These are phyloP conservation scores for Drosophila pruinosa DNA, from an alignment of 1,140 invertebrate species.

Conservation along the genomic window DNA sequence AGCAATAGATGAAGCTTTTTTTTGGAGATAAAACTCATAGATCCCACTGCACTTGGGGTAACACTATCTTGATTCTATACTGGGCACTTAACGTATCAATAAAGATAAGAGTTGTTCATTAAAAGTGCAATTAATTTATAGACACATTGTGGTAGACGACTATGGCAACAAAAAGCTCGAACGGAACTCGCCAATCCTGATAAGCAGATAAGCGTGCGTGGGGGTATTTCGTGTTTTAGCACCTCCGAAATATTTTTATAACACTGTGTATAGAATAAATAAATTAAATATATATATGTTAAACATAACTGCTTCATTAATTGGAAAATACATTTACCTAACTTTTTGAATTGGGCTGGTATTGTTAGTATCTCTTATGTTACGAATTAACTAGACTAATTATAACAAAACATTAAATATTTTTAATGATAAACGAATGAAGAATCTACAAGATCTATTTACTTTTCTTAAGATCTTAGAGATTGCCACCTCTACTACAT, in stretches of 20 bases:
- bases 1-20: background rate
- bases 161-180: slow-evolving; percentile 16
- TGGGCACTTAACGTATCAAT: background rate
- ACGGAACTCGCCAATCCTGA: background rate
- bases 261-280: background rate
- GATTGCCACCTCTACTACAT: no score
- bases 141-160: background rate
- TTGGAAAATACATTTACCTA: no score
- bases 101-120: slow-evolving; percentile 29
- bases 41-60: background rate
- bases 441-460: no score
- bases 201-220: background rate
- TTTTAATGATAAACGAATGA: no score
- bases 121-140: slow-evolving; percentile 8
- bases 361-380: no score
- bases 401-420: no score
- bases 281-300: no score
- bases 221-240: background rate
- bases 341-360: no score
- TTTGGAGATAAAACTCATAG: background rate
- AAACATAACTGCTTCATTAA: no score
- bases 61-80: background rate
- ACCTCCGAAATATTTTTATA: background rate
- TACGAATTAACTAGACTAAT: no score
- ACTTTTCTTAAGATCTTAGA: no score